These are phyloP conservation scores for Phania funesta DNA, from an alignment of 2,888 invertebrate species.

Conservation along the genomic window DNA sequence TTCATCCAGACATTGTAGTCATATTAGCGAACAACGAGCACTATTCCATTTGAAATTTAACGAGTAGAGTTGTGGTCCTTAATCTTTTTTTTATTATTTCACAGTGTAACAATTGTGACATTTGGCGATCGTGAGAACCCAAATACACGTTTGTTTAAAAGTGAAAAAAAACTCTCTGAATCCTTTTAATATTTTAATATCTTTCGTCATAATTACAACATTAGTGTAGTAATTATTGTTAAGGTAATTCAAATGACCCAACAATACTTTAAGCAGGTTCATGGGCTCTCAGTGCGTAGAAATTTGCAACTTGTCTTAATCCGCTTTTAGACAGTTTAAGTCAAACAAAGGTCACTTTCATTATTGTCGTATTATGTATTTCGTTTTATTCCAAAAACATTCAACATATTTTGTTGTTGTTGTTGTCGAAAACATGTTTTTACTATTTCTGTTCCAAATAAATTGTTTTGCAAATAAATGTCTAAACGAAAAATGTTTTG, in stretches of 20 bases:
- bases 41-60: not conserved
- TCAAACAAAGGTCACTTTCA: constrained; percentile 30
- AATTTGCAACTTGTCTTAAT: constrained; percentile 39
- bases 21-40: not conserved
- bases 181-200: constrained; percentile 46
- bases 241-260: constrained; percentile 11
- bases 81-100: not conserved
- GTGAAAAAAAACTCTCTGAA: not conserved
- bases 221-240: not conserved
- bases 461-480: constrained; percentile 60
- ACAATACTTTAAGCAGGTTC: constrained; percentile 30
- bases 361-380: not conserved
- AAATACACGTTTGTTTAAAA: not conserved
- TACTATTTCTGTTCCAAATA: constrained; percentile 11
- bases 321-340: constrained; percentile 30
- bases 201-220: constrained; percentile 11
- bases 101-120: not conserved
- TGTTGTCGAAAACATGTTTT: constrained; percentile 1
- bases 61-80: constrained; percentile 15
- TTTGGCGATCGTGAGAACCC: constrained; percentile 28
- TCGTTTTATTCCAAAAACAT: constrained; percentile 16
- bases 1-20: not conserved
- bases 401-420: not conserved
- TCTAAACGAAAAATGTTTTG: constrained; percentile 65
- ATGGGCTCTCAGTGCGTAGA: not conserved